Evolutionary conservation across 2,888 invertebrate species (phyloP), one percentile per base, ranked within the genome.

Genomic region (Sclerodermus sp.): DNA sequence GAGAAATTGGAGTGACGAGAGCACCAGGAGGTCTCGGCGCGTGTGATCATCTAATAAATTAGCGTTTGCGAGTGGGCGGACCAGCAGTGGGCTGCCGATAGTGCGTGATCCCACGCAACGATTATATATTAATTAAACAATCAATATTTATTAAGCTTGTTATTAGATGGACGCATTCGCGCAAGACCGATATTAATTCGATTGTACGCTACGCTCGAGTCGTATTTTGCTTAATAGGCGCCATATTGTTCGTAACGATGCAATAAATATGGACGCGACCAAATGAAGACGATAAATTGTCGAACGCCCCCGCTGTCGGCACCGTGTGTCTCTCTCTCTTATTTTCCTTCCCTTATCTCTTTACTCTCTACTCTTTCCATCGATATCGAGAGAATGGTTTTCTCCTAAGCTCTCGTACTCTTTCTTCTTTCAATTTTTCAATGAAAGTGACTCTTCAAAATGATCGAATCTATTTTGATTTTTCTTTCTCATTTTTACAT

Each of bases 81-180:
- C 57, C 59, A 61, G 66, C 8, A n/a, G 34, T 65, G 56, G 61
- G 57, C 63, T 60, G 58, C 49, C 55, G 60, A 64, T 68, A 53
- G 51, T 5, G 14, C 14, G 13, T 29, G 41, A 58, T 58, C 67
- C 68, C 64, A 71, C 71, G 63, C 67, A 61, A 57, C 65, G 64
- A 68, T 70, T 69, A 66, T 64, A 70, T 67, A 70, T 73, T 75
- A 74, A 76, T 74, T 74, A 72, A 74, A 75, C 68, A 71, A 76
- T 76, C 73, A 74, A 76, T 77, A 76, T 77, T 74, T 76, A 74
- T 75, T 68, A 68, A 73, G 68, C 68, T 71, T 63, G 73, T 74
- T 72, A 64, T 60, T 53, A 53, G 61, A 58, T 60, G 57, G 38
- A 12, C 34, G 10, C 34, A 34, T 34, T 42, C 61, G 64, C 66